Base-by-base conservation (phyloP, 2,797 vertebrate genomes). In the Protonibea diacanthus region DNA sequence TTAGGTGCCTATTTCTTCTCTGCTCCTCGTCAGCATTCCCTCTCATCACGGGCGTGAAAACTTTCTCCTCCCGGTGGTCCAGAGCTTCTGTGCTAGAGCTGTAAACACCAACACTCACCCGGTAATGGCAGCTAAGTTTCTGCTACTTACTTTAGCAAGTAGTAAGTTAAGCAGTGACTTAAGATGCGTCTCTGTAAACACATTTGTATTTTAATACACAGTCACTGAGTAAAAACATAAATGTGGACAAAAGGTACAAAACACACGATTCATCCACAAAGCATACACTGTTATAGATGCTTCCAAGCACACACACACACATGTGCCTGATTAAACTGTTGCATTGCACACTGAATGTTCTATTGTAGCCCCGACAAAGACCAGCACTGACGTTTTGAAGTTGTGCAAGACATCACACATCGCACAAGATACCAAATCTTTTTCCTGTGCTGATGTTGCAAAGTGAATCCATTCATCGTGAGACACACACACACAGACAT, bases 351-450 rank as follows among this genome's bases (percentile, higher is more conserved):
- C 57, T 89, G 64, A 90, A 86, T 82, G 81, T 60, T 55, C 66
- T 69, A 78, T 88, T 91, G 83, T 85, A 20, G 70, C 61, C 47
- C 27, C 23, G 27, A 74, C 45, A 78, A 42, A 60, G 42, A 72
- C 74, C 63, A 60, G 82, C 33, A 62, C 3, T 52, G 66, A 44
- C 29, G 61, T 71, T 59, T 51, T 71, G 66, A 65, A 55, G 69
- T 38, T 63, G 45, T n/a, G 23, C 38, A 71, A 63, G 20, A 66
- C 44, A 78, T 52, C 63, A 52, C 40, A 38, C 78, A 74, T 76
- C 52, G 42, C 33, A 64, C 8, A 23, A 38, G 33, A 38, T 38
- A 38, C 33, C 33, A 9, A 38, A 38, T 38, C 33, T 59, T 58
- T 23, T 38, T 62, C 25, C 53, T 69, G 2, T 42, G 13, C 56